phyloP scores from a whole-genome alignment of 2,797 vertebrate species.

The Acanthis flammea region DNA sequence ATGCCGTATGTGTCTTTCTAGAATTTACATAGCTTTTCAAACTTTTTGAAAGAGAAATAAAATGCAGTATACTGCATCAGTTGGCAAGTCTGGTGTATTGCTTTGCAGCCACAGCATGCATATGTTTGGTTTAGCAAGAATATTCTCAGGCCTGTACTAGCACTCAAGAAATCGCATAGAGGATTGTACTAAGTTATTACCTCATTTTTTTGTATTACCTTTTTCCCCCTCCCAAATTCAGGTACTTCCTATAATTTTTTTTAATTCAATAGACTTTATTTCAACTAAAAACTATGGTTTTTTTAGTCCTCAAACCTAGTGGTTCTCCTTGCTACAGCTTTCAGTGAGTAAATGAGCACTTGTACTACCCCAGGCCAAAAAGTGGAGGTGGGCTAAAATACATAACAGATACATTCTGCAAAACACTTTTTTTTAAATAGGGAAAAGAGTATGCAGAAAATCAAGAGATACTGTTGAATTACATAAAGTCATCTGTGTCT shows the following conservation, averaged over 20 bases:
- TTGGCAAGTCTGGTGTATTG: not conserved
- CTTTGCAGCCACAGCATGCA: not conserved
- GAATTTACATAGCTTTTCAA: not conserved
- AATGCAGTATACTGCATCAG: not conserved
- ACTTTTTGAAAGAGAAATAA: not conserved
- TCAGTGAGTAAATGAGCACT: not conserved
- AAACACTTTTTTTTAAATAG: not conserved
- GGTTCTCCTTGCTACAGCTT: not conserved
- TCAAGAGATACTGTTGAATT: not conserved
- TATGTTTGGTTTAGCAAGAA: not conserved
- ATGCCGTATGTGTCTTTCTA: not conserved
- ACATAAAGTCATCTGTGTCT: not conserved
- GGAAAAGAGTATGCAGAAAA: not conserved
- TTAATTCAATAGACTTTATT: not conserved
- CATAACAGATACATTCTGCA: not conserved
- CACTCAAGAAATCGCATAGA: not conserved
- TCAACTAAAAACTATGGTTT: not conserved
- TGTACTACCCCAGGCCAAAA: not conserved
- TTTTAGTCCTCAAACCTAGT: not conserved
- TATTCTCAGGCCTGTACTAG: not conserved
- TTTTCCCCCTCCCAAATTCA: not conserved
- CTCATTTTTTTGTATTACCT: not conserved
- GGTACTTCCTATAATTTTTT: not conserved
- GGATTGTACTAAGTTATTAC: not conserved
- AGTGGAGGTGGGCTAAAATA: not conserved